Base-by-base conservation (phyloP, 2,888 invertebrate genomes). In the Conchocele bisecta region DNA sequence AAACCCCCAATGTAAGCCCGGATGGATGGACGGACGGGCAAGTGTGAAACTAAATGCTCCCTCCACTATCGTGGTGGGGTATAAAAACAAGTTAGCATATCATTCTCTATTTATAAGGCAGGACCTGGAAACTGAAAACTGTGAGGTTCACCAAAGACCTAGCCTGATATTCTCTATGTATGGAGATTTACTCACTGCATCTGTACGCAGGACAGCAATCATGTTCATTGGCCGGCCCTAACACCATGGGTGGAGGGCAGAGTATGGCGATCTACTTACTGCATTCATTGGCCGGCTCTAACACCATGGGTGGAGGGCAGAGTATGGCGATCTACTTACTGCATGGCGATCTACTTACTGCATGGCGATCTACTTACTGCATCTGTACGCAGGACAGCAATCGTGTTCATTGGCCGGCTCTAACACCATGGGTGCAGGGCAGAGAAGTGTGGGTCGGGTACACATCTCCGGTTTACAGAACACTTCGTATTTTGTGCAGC, bases 151-250 rank as follows among this genome's bases (percentile, higher is more conserved):
- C n/a, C n/a, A n/a, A n/a, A n/a, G n/a, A n/a, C n/a, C n/a, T n/a
- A n/a, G n/a, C n/a, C n/a, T n/a, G n/a, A n/a, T n/a, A n/a, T n/a
- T n/a, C n/a, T 44, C 20, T 11, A 9, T 50, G 11, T 11, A 50
- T 26, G 22, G 22, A 37, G 17, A 6, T 24, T 5, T 17, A 83
- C 83, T 75, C 72, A 85, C 85, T 81, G 73, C 85, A 85, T 56
- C 69, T 69, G 65, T 75, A 83, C 7, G 69, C 66, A 11, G 83
- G 79, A 57, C 86, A 86, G 39, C 86, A 86, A 33, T 84, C 79
- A 9, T 75, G 71, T 0, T 58, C 20, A 56, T 69, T 72, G 7
- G 67, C 73, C 9, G 66, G 71, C 33, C 65, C 57, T 26, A 81
- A 20, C 9, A 61, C 51, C 68, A 72, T 75, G 0, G 83, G 83